phyloP scores from a whole-genome alignment of 2,113 vertebrate species.

The Malurus cyaneus region DNA sequence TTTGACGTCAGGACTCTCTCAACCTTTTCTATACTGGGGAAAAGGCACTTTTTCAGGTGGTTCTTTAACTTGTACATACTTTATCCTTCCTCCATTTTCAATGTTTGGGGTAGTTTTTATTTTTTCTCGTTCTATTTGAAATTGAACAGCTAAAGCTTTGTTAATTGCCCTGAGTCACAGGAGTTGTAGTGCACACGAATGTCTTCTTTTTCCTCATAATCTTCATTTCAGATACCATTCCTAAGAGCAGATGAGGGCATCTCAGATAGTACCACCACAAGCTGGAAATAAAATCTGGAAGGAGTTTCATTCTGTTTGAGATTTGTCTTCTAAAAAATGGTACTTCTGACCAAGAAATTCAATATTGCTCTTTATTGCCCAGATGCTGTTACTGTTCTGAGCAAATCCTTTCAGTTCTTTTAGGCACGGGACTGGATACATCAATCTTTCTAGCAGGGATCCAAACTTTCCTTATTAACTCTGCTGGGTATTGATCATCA shows the following conservation, averaged over 20 bases:
- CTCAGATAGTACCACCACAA: background rate
- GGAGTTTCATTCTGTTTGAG: background rate
- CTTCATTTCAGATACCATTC: background rate
- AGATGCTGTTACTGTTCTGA: background rate
- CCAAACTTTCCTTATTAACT: background rate
- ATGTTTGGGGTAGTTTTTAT: background rate
- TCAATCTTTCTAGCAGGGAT: background rate
- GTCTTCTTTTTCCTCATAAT: background rate
- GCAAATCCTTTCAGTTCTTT: background rate
- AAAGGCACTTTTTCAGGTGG: background rate
- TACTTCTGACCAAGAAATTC: background rate
- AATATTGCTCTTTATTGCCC: background rate
- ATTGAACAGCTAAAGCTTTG: background rate
- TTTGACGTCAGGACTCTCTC: background rate
- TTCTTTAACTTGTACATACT: background rate
- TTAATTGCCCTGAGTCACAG: background rate
- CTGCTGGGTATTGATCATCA: background rate
- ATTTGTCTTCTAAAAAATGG: background rate
- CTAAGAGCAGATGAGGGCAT: background rate
- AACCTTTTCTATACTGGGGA: background rate
- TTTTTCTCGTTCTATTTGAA: background rate
- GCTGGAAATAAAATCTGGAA: background rate
- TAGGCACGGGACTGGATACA: background rate
- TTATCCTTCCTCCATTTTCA: background rate
- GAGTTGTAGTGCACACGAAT: background rate